Percentiles rank a stretch among this genome's conserved stretches.
Conservation (phyloP, 2,797 vertebrate species). For the Aldrovandia affinis region DNA sequence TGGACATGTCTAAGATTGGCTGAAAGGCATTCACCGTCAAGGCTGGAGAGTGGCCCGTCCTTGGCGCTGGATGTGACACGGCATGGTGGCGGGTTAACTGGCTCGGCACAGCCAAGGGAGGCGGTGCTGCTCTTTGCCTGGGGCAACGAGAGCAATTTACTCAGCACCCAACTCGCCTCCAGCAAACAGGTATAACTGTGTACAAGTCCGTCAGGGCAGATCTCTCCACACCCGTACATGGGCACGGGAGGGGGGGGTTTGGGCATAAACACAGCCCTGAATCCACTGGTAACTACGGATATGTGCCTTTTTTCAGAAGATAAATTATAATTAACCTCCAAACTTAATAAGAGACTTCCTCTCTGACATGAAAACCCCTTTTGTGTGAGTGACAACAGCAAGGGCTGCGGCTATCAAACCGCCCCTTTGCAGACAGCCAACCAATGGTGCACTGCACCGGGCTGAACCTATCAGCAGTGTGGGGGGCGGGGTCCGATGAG, state of each 20-base stretch:
- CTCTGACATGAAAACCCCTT: background rate
- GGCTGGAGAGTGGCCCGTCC: background rate
- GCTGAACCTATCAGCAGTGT: slow-evolving; percentile 3
- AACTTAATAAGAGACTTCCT: slow-evolving; percentile 1
- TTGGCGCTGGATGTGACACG: background rate
- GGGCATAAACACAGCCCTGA: no score
- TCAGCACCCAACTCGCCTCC: slow-evolving; percentile 18
- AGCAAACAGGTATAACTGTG: background rate
- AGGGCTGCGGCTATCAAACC: slow-evolving; percentile 9
- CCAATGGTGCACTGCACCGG: background rate
- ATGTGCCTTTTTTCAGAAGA: background rate
- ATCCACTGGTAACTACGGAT: background rate
- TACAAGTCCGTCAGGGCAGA: background rate
- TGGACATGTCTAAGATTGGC: background rate
- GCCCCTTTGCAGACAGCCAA: background rate
- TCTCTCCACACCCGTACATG: background rate
- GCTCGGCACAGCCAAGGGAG: background rate
- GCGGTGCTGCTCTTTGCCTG: background rate
- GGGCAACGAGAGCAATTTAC: background rate
- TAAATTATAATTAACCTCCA: slow-evolving; percentile 1
- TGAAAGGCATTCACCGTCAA: background rate
- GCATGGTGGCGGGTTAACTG: background rate
- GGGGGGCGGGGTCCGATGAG: background rate
- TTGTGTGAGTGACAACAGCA: slow-evolving; percentile 20
- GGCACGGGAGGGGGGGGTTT: no score